Conservation (phyloP, 2,888 invertebrate genomes). For the Drosophila mayaguana region DNA sequence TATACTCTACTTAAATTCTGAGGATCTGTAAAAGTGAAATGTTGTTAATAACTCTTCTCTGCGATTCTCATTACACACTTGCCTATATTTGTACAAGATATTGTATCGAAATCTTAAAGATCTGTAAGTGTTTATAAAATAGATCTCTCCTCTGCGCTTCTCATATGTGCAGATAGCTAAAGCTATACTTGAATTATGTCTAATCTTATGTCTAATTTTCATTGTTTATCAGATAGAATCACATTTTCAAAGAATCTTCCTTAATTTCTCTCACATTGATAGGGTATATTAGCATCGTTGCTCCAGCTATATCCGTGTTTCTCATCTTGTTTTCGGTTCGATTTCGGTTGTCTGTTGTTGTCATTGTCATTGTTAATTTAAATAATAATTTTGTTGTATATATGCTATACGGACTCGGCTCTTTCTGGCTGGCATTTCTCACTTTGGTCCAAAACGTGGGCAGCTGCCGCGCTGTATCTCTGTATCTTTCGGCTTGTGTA, state of each 20-base stretch:
- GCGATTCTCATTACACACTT: neutral
- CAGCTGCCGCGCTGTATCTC: conserved; percentile 6
- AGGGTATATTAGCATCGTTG: conserved; percentile 32
- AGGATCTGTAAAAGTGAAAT: neutral
- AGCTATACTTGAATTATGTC: too few species aligned
- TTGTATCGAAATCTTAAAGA: neutral
- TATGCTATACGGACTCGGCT: conserved; percentile 50
- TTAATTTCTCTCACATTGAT: neutral
- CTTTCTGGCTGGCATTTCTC: conserved; percentile 45
- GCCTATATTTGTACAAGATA: neutral
- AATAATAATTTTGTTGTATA: conserved; percentile 72
- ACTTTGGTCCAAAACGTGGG: conserved; percentile 46
- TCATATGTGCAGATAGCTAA: neutral
- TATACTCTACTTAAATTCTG: neutral
- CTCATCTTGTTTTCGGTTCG: conserved; percentile 13
- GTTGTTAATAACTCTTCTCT: neutral
- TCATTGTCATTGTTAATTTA: conserved; percentile 60
- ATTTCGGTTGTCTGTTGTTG: conserved; percentile 32
- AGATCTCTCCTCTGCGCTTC: neutral
- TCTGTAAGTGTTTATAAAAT: neutral
- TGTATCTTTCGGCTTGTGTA: conserved; percentile 10
- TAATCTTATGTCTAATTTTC: too few species aligned
- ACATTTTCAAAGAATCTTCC: neutral
- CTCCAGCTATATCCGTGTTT: neutral
- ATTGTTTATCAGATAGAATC: too few species aligned